phyloP scores from a whole-genome alignment of 2,113 vertebrate species.

The Telmatochromis sp. region DNA sequence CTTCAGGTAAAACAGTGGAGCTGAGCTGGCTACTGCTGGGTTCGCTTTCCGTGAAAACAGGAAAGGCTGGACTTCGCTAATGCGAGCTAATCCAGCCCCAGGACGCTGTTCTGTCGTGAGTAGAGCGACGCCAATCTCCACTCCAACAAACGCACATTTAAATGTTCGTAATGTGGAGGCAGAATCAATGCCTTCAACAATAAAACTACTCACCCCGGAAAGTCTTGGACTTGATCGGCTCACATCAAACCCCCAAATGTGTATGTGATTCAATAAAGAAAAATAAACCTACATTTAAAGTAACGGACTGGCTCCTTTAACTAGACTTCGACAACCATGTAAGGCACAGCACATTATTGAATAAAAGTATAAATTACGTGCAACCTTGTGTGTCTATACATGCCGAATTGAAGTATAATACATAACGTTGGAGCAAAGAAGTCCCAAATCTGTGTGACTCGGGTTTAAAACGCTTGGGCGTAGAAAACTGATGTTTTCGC shows the following conservation, averaged over 20 bases:
- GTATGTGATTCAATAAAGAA: neutral
- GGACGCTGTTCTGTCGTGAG: neutral
- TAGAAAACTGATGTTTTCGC: neutral
- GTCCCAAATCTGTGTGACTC: neutral
- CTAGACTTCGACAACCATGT: neutral
- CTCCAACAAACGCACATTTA: neutral
- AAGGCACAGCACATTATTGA: neutral
- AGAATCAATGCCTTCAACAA: neutral
- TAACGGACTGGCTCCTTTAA: neutral
- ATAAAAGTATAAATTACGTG: neutral
- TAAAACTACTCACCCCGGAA: neutral
- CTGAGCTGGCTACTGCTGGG: neutral
- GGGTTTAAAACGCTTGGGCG: neutral
- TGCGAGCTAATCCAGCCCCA: neutral
- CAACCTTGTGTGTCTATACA: neutral
- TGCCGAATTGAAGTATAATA: neutral
- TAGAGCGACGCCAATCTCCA: neutral
- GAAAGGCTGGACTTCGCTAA: slow-evolving; percentile 14
- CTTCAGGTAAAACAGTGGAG: neutral
- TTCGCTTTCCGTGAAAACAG: slow-evolving; percentile 59
- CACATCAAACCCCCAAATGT: neutral
- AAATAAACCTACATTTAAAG: neutral
- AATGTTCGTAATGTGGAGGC: accelerated
- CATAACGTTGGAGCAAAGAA: neutral
- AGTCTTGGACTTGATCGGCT: neutral